Evolutionary conservation across 2,797 vertebrate species (phyloP).

Genomic region (Poecile montanus): DNA sequence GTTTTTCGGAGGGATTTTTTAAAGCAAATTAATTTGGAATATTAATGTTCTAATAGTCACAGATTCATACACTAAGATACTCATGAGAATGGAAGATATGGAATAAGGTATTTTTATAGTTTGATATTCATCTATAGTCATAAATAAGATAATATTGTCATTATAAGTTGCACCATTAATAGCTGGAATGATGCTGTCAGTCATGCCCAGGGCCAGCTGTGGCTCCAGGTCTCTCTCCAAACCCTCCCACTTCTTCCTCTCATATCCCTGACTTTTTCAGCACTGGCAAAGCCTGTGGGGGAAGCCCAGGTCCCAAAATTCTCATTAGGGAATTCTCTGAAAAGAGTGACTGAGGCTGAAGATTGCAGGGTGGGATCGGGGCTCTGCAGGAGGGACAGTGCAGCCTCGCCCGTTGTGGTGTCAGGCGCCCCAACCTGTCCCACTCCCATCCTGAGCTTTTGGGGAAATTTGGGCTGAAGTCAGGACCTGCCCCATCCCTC

Average conservation of each 20-base stretch:
- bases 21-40: background rate
- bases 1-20: accelerated
- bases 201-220: background rate
- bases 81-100: too few species aligned
- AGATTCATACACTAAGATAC: too few species aligned
- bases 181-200: background rate
- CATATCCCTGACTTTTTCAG: background rate
- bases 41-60: background rate
- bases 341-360: background rate
- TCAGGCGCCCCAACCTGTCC: accelerated
- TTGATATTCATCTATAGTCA: background rate
- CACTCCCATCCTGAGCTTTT: accelerated
- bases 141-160: background rate
- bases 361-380: accelerated
- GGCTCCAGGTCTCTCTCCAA: background rate
- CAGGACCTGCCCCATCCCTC: accelerated
- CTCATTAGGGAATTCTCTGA: background rate
- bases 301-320: background rate
- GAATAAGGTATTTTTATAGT: background rate
- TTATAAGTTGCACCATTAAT: background rate
- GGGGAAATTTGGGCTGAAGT: accelerated
- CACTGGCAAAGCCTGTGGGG: accelerated
- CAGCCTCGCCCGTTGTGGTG: accelerated
- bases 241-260: background rate
- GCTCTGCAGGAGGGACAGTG: background rate